Evolutionary conservation across 1,140 invertebrate genomes (phyloP), one percentile per base, ranked within the genome.

Genomic region (Lepidurus packardi): DNA sequence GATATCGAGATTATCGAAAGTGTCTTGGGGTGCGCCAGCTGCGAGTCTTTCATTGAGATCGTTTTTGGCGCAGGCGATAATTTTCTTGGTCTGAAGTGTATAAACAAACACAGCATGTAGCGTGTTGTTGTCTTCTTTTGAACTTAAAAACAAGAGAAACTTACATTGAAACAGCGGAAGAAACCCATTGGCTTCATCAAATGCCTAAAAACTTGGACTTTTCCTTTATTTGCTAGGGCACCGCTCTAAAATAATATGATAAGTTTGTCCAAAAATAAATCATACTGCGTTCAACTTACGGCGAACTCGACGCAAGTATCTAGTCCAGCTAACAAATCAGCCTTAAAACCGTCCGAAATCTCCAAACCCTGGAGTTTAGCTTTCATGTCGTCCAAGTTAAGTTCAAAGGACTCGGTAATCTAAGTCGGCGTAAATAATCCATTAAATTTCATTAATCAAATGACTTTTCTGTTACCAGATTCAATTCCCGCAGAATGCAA

Each of bases 151-250:
- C 9, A 8, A 7, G 16, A n/a, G 16, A n/a, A 65, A 65, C 13
- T 13, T 65, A 65, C 53, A 21, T 65, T 65, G 53, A 65, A 65
- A 65, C 53, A 65, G 53, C 53, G 53, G 53, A 65, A 65, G 13
- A 65, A 65, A 21, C 53, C 53, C 53, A 65, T 65, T 7, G 53
- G 53, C 53, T 65, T 65, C 53, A 65, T 65, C 13, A 65, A 65
- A 65, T 65, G 53, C 13, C 21, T 65, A 21, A 65, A 11, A 65
- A 65, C 16, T n/a, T 13, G 53, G 21, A n/a, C 4, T 21, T 65
- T 65, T 7, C 6, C 53, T 16, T 65, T 65, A 16, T 13, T 21
- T 7, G 53, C 21, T n/a, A 21, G 16, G 53, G 53, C 53, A 16
- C 53, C 16, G 8, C 7, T 65, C 53, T 65, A 65, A 65, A n/a